Conservation (phyloP, 1,140 invertebrate genomes). For the Thaumetopoea pityocampa region DNA sequence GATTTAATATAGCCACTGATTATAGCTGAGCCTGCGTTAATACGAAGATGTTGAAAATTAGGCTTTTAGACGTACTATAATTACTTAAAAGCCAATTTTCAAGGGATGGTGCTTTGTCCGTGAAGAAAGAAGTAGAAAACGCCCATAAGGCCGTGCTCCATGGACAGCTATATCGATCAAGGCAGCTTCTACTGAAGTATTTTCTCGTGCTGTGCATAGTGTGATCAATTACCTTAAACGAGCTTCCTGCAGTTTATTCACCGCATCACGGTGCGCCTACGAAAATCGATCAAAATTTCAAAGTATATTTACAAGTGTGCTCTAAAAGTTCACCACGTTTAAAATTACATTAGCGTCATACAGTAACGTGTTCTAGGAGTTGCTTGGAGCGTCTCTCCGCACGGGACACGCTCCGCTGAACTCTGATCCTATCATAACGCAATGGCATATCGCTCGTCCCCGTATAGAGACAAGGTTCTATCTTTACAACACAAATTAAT, state of each 20-base stretch:
- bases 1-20: no score
- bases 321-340: conserved; percentile 38
- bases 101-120: no score
- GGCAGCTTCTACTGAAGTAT: no score
- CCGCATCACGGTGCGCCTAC: background rate
- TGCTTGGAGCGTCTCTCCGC: conserved; percentile 27
- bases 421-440: conserved; percentile 73
- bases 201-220: no score
- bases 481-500: conserved; percentile 4
- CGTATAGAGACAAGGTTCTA: conserved; percentile 31
- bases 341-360: conserved; percentile 51
- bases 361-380: conserved; percentile 34
- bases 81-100: no score
- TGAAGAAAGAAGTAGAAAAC: no score
- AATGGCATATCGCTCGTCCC: conserved; percentile 50
- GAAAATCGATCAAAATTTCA: background rate
- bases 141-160: no score
- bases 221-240: no score
- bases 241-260: background rate
- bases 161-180: no score
- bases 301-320: conserved; percentile 14
- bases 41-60: no score
- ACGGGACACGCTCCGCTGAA: conserved; percentile 51
- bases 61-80: no score
- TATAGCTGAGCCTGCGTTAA: no score